These are phyloP conservation scores for Clusia tigrina DNA, from an alignment of 2,888 invertebrate species.

Conservation along the genomic window DNA sequence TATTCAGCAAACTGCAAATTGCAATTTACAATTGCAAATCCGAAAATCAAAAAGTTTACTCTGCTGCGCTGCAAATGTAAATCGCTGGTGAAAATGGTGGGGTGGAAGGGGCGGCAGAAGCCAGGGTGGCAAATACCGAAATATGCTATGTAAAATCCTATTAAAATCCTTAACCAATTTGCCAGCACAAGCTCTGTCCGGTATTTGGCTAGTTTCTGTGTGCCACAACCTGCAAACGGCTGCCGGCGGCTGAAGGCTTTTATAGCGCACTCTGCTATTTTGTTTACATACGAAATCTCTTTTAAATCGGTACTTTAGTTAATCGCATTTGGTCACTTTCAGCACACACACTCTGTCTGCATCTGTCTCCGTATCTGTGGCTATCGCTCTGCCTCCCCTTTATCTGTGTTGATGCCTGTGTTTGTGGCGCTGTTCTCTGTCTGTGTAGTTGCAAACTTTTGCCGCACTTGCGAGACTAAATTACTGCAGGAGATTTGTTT, in stretches of 20 bases:
- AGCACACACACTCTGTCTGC: neutral
- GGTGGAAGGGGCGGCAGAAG: too few species aligned
- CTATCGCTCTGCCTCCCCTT: neutral
- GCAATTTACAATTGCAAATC: conserved; percentile 38
- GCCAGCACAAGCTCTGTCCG: too few species aligned
- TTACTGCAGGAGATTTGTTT: too few species aligned
- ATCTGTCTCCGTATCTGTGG: neutral
- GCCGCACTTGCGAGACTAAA: too few species aligned
- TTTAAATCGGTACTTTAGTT: conserved; percentile 14
- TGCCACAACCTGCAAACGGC: too few species aligned
- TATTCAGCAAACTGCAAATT: conserved; percentile 26
- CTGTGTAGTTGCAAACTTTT: too few species aligned
- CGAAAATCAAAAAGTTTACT: conserved; percentile 29
- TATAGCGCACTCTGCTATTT: neutral
- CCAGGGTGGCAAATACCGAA: too few species aligned
- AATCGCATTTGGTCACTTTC: conserved; percentile 18
- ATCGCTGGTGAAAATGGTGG: neutral
- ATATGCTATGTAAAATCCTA: too few species aligned
- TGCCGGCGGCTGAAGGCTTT: neutral
- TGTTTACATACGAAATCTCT: conserved; percentile 12
- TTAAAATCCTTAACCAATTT: too few species aligned
- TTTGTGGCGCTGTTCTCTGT: too few species aligned
- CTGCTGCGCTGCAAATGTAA: conserved; percentile 3
- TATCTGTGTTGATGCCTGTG: too few species aligned
- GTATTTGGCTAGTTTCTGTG: neutral